Evolutionary conservation across 1,140 invertebrate genomes (phyloP), one percentile per base, ranked within the genome.

Genomic region (Conus betulinus): DNA sequence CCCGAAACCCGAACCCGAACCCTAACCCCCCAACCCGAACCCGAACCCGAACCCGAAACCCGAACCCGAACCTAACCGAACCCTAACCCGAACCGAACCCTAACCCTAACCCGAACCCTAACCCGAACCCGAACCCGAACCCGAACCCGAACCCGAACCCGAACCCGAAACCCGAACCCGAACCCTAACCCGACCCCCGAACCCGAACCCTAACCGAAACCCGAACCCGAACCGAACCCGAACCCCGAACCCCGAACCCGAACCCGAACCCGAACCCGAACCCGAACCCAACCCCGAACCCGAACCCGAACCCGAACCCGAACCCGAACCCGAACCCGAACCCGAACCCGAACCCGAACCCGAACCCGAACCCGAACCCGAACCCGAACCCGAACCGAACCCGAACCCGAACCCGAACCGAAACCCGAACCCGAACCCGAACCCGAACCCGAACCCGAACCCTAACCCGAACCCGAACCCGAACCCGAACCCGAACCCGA

Each of bases 321-420:
- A 88, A 87, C 84, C 87, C 85, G 85, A 88, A 87, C 89, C 89
- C 79, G 60, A 91, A 88, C 88, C 90, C 86, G 87, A 91, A 87
- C 86, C 86, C 85, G 89, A 91, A 88, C 90, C 90, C 86, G 88
- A 91, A 88, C 89, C 89, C 85, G 89, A 51, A 10, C 79, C 53
- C 15, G 39, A 51, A 10, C 79, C 53, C 15, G 39, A 51, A 10
- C 79, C 53, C 15, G 39, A 51, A 10, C 79, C 79, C 39, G 39
- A 82, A 10, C 79, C 79, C 15, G 39, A 82, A 10, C 79, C 79
- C 39, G 39, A 82, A 10, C 79, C 79, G 10, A 82, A 82, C 79
- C 79, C 79, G 10, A 82, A 82, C 79, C 79, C 79, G 10, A 82
- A 82, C 79, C 79, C 79, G 10, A 82, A 82, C 79, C 79, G 10